These are phyloP conservation scores for Creontiades dilutus DNA, from an alignment of 2,888 invertebrate species.

Conservation along the genomic window DNA sequence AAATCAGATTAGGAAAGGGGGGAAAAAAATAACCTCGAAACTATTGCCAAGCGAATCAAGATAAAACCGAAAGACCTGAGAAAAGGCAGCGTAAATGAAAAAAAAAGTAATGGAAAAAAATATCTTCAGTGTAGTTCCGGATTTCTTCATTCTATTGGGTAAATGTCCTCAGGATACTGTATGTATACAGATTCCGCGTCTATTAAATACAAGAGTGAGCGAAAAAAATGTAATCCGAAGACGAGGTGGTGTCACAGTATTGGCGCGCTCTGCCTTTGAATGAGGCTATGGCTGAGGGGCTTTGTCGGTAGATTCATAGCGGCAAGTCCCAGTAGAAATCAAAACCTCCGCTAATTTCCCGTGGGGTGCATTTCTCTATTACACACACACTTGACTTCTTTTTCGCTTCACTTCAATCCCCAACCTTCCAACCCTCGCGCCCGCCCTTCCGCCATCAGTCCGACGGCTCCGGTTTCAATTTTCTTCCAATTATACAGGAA, in stretches of 20 bases:
- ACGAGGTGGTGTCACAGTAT: conserved; percentile 29
- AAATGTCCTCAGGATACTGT: no score
- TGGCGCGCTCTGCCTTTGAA: conserved; percentile 36
- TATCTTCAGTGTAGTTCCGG: background rate
- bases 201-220: no score
- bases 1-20: conserved; percentile 46
- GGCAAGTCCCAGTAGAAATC: conserved; percentile 74
- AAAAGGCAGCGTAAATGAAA: conserved; percentile 3
- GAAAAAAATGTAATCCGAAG: background rate
- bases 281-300: conserved; percentile 1
- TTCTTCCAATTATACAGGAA: conserved; percentile 70
- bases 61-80: background rate
- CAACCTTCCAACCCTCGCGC: background rate
- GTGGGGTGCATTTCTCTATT: conserved; percentile 73
- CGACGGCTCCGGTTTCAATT: conserved; percentile 67
- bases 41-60: conserved; percentile 35
- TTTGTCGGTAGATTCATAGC: conserved; percentile 71
- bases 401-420: conserved; percentile 11
- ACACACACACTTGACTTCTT: conserved; percentile 72
- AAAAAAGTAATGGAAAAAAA: background rate
- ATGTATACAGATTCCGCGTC: no score
- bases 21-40: conserved; percentile 3
- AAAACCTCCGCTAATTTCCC: conserved; percentile 74
- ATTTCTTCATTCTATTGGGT: no score
- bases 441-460: background rate